phyloP scores from a whole-genome alignment of 1,140 invertebrate species.

The Mercenaria mercenaria region DNA sequence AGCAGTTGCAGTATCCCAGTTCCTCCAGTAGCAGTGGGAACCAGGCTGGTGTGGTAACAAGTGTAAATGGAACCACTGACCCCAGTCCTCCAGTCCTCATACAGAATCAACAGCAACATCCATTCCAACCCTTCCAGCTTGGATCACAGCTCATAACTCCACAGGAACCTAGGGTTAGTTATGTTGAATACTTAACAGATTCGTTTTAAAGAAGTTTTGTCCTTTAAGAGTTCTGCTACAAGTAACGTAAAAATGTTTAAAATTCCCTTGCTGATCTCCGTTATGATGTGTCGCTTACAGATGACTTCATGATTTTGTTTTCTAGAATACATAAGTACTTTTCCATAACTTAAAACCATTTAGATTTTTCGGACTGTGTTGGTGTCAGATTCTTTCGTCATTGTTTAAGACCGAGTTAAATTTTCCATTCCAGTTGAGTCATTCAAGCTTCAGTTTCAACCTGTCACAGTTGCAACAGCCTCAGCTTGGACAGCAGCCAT shows the following conservation, averaged over 20 bases:
- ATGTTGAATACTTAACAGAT: too few species aligned
- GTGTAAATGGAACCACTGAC: conserved; percentile 54
- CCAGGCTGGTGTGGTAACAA: conserved; percentile 72
- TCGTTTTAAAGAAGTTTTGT: too few species aligned
- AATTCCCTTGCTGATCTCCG: too few species aligned
- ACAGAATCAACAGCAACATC: conserved; percentile 81
- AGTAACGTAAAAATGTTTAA: too few species aligned
- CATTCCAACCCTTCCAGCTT: conserved; percentile 78
- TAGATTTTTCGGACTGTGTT: too few species aligned
- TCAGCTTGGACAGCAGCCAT: conserved; percentile 86
- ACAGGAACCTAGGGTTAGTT: conserved; percentile 80
- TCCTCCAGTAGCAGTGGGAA: conserved; percentile 84
- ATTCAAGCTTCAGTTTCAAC: conserved; percentile 88
- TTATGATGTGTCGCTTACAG: too few species aligned
- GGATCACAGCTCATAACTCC: conserved; percentile 77
- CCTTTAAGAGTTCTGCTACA: too few species aligned
- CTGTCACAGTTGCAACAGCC: conserved; percentile 89
- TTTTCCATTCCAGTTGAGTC: conserved; percentile 88
- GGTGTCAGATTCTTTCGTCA: too few species aligned
- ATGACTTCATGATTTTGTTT: too few species aligned
- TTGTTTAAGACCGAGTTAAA: too few species aligned
- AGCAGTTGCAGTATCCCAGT: conserved; percentile 87
- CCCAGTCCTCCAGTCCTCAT: conserved; percentile 81
- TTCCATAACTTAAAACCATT: too few species aligned
- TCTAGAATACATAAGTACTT: too few species aligned